These are phyloP conservation scores for Portunus trituberculatus DNA, from an alignment of 1,140 invertebrate species.

Conservation along the genomic window DNA sequence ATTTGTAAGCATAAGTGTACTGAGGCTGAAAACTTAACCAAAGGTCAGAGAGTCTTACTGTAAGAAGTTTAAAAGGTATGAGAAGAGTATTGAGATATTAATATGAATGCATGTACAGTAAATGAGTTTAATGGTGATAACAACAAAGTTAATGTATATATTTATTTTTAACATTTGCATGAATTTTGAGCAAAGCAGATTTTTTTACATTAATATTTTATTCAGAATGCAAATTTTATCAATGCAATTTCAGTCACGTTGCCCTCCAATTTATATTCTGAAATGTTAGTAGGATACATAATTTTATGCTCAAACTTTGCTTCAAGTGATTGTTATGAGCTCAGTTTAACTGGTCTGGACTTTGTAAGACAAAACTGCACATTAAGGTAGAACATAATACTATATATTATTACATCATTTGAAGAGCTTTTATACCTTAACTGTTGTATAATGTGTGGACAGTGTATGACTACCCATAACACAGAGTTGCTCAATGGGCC, in stretches of 20 bases:
- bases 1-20: background rate
- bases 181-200: background rate
- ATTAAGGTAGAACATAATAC: background rate
- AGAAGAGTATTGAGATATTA: background rate
- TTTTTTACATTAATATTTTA: constrained; percentile 24
- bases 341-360: background rate
- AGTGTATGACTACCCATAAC: background rate
- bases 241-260: background rate
- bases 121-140: background rate
- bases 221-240: background rate
- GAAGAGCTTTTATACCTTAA: background rate
- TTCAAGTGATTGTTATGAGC: background rate
- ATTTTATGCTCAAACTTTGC: background rate
- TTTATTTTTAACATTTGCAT: constrained; percentile 7
- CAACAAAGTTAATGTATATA: background rate
- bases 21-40: constrained; percentile 36
- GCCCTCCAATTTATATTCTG: background rate
- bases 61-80: background rate
- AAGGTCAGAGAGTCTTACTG: constrained; percentile 38
- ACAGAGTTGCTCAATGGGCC: background rate
- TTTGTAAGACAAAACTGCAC: background rate
- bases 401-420: background rate
- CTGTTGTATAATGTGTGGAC: background rate
- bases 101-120: background rate
- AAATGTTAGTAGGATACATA: background rate